A percentile compares a stretch with the other conserved stretches of the same genome.
Conservation (phyloP, 2,797 vertebrate species). For the Erpetoichthys calabaricus region DNA sequence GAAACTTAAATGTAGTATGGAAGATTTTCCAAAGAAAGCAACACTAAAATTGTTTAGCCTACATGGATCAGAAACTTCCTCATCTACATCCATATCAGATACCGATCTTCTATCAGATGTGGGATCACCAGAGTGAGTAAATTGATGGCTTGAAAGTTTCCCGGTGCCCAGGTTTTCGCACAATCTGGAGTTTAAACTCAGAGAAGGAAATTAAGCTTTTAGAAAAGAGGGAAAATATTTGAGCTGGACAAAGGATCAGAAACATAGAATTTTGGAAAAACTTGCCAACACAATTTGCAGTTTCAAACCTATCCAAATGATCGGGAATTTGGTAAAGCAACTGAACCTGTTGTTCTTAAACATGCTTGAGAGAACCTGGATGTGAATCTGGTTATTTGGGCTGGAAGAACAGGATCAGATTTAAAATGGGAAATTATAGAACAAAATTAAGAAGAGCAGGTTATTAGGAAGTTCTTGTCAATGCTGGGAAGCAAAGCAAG, state of each 20-base stretch:
- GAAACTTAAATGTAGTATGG: constrained; percentile 9
- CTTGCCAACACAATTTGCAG: constrained; percentile 10
- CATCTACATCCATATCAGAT: not conserved
- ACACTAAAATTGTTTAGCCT: constrained; percentile 8
- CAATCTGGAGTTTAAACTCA: constrained; percentile 5
- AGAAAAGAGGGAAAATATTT: constrained; percentile 2
- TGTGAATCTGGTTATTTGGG: constrained; percentile 7
- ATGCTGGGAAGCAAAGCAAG: not conserved
- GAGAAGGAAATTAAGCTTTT: constrained; percentile 1
- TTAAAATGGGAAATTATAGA: too few relatives aligned
- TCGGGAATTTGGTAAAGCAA: constrained; percentile 3
- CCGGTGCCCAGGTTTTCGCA: constrained; percentile 6
- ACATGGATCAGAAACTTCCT: not conserved
- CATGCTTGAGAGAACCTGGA: constrained; percentile 9
- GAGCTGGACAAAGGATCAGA: constrained; percentile 7
- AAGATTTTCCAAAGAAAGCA: constrained; percentile 11
- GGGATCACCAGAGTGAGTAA: not conserved
- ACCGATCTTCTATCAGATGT: constrained; percentile 3
- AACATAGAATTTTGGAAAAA: constrained; percentile 12
- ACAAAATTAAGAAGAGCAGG: constrained; percentile 2
- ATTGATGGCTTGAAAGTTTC: not conserved
- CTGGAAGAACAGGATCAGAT: constrained; percentile 8
- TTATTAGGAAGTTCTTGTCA: constrained; percentile 1
- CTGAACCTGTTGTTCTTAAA: constrained; percentile 7
- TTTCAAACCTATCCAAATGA: constrained; percentile 14